Percentiles rank a stretch among this genome's conserved stretches.
Conservation (phyloP, 2,113 vertebrate species). For the Clarias magur region DNA sequence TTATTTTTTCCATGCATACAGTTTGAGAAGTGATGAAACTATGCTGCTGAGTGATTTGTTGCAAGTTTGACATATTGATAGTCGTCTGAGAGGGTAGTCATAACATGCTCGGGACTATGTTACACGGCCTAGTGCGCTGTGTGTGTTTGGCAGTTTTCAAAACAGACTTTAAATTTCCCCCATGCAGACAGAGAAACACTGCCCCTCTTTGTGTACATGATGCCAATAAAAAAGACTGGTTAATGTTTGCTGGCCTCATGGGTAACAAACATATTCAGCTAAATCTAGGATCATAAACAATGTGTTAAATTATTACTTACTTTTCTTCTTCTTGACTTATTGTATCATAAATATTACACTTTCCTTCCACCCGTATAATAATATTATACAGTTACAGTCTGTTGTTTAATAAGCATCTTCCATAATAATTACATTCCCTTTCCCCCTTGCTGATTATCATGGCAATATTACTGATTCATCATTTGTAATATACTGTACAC, state of each 20-base stretch:
- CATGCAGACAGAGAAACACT: slow-evolving; percentile 42
- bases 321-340: background rate
- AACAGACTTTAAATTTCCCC: slow-evolving; percentile 41
- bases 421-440: background rate
- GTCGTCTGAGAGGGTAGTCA: slow-evolving; percentile 42
- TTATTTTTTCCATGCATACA: slow-evolving; percentile 20
- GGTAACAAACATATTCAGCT: slow-evolving; percentile 13
- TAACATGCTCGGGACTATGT: slow-evolving; percentile 42
- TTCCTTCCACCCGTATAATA: slow-evolving; percentile 11
- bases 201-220: slow-evolving; percentile 39
- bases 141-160: slow-evolving; percentile 38
- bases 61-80: slow-evolving; percentile 42
- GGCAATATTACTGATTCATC: slow-evolving; percentile 7
- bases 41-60: slow-evolving; percentile 42
- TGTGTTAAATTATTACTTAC: background rate
- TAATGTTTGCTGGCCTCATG: slow-evolving; percentile 20
- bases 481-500: background rate
- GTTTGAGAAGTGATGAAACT: slow-evolving; percentile 38
- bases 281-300: slow-evolving; percentile 8
- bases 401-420: background rate
- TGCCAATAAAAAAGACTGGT: slow-evolving; percentile 8
- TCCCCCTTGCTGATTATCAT: background rate
- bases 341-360: slow-evolving; percentile 14
- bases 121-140: slow-evolving; percentile 25
- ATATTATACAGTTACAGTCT: background rate